Evolutionary conservation across 2,113 vertebrate species (phyloP), one percentile per base, ranked within the genome.

Genomic region (Brevimyrus niger): DNA sequence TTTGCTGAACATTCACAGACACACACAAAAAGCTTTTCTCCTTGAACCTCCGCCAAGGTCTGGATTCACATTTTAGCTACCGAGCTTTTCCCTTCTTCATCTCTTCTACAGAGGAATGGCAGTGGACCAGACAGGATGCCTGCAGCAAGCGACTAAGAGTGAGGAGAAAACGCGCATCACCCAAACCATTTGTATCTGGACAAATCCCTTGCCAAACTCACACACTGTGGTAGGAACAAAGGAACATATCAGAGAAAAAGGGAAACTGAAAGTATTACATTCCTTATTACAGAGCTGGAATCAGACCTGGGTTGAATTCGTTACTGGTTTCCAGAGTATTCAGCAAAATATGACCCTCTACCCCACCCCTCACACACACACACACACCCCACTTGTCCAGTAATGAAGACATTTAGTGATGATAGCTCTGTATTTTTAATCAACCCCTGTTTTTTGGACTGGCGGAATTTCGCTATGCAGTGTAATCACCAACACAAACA

Each of bases 371-470:
- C 58, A 50, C 76, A 0, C 48, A 27, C 19, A 2, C 31, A n/a
- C n/a, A n/a, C n/a, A n/a, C 17, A 17, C n/a, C 19, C 19, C 15
- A 0, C 19, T 21, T 55, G 8, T 53, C 38, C 38, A 47, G 17
- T 17, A 87, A 51, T 51, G 85, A 51, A 55, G 31, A 53, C n/a
- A 17, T 53, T 53, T 35, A 53, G 6, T 53, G 13, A 87, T 38
- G 31, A 13, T 23, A 23, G 38, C 42, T 83, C 51, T 31, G 11
- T 80, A 80, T 76, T 55, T 44, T 44, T 92, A 90, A 93, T 93
- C 89, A 91, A 90, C 91, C 92, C 92, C 91, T 87, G 92, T 91
- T 91, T 88, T 87, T 86, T 90, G 44, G 83, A 90, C 89, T 89
- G 90, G 88, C 15, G 90, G 89, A 87, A 44, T 53, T 86, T 31